phyloP scores from a whole-genome alignment of 2,888 invertebrate species.

The Tiphia femorata region DNA sequence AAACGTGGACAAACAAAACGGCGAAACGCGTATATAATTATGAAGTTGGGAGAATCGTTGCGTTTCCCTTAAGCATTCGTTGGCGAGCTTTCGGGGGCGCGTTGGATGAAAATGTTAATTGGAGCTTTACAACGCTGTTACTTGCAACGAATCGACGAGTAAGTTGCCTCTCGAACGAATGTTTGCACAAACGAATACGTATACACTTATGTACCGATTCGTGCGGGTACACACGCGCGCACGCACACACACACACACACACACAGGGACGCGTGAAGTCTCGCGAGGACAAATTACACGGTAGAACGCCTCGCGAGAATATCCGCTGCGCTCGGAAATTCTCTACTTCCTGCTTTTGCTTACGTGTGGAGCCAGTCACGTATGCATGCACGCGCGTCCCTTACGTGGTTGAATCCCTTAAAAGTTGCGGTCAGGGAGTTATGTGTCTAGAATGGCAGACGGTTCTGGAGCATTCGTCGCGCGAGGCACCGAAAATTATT shows the following conservation, averaged over 20 bases:
- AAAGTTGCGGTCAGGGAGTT: conserved; percentile 25
- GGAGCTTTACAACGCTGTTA: too few species aligned
- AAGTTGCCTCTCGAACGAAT: too few species aligned
- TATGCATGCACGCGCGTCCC: too few species aligned
- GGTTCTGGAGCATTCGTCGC: conserved; percentile 19
- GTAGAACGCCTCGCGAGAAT: neutral
- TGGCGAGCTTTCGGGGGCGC: too few species aligned
- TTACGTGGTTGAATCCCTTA: conserved; percentile 23
- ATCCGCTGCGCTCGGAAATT: neutral
- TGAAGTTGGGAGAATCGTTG: too few species aligned
- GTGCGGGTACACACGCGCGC: neutral
- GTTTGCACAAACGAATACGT: too few species aligned
- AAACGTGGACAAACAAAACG: too few species aligned
- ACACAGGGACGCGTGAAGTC: neutral
- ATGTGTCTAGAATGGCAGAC: conserved; percentile 12
- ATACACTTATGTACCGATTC: too few species aligned
- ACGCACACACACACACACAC: neutral
- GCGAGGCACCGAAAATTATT: conserved; percentile 29
- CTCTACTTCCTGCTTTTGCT: neutral
- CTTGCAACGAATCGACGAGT: too few species aligned
- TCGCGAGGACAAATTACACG: neutral
- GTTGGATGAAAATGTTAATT: too few species aligned
- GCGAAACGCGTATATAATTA: too few species aligned
- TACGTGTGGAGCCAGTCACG: neutral
- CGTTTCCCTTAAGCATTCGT: too few species aligned